Base-by-base conservation (phyloP, 2,888 invertebrate genomes). In the Priocnemis perturbator region DNA sequence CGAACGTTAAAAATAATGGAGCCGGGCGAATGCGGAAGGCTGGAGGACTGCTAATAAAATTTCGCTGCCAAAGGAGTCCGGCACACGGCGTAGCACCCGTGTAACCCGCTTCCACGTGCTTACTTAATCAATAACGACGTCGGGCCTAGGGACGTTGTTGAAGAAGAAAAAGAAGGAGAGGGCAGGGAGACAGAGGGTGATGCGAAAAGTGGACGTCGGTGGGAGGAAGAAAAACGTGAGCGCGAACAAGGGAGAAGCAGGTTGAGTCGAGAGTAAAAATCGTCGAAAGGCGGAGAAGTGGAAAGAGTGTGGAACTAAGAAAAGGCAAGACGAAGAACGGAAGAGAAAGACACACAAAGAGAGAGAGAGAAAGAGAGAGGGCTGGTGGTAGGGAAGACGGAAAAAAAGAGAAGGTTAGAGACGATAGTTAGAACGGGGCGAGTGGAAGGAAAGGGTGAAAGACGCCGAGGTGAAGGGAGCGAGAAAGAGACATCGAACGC, bases 111-210 rank as follows among this genome's bases (percentile, higher is more conserved):
- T 77, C 73, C 74, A 68, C 72, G 79, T 78, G 72, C 67, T 67
- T 69, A 76, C 81, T 79, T 82, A 79, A 84, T 83, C 82, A 81
- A 83, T 83, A 84, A 83, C 76, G 76, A 81, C 78, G 77, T 79
- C 77, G 76, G 78, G 77, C 64, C 74, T 70, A 73, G 14, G 37
- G 37, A 37, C 37, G 37, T 37, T 37, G 37, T 37, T 37, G 14
- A 7, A 11, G 37, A 37, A 37, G 37, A 37, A 37, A 37, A 37
- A 37, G 37, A 11, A 37, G 37, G 37, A 37, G 37, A 3, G 37
- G 7, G 14, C 37, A 11, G 14, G 11, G 37, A 37, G 37, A 11
- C 4, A 7, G 37, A 37, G 37, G 37, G 37, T 11, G 11, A 37
- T 7, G 14, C 37, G 37, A 11, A 37, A 37, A 37, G 26, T 26